Base-by-base conservation (phyloP, 2,797 vertebrate genomes). In the Hydrocynus forskahlii region DNA sequence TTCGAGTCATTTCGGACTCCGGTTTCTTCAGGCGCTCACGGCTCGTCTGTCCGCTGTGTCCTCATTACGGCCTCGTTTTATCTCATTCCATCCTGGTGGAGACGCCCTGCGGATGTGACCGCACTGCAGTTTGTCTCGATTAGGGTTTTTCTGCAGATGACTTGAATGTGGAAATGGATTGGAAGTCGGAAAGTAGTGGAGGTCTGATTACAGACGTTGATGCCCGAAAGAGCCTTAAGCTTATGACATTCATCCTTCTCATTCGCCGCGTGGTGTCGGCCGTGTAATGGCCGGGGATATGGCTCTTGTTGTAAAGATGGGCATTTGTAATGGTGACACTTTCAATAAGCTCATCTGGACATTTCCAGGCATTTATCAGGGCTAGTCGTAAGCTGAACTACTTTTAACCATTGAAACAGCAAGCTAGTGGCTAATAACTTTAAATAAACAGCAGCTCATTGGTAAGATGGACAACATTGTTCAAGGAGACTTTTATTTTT, bases 81-180 rank as follows among this genome's bases (percentile, higher is more conserved):
- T 66, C 67, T 35, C 5, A 21, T 64, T 48, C 50, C 6, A 43
- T 72, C 38, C 72, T 40, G 29, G 69, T 59, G 48, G 63, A 67
- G 60, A 63, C 29, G 16, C 68, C 62, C 73, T 59, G 57, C 45
- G 62, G 75, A 70, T 35, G 57, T 62, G 19, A 9, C 66, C 45
- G 70, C 23, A 25, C 40, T 25, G 35, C 50, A 75, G 75, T 83
- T 67, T 23, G 62, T 83, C 81, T 81, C 66, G 79, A 78, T 85
- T 80, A 76, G 74, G 63, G 70, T 45, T 40, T 75, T 45, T 48
- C 70, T 35, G 57, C 35, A 72, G 60, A 67, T 70, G 50, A 68
- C 40, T 62, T 50, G 25, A 63, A 63, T 21, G 16, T 57, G 60
- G 63, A 63, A 82, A 82, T 60, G 60, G 25, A 19, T 45, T 63